phyloP scores from a whole-genome alignment of 2,113 vertebrate genomes.

The Odontophorus gujanensis region DNA sequence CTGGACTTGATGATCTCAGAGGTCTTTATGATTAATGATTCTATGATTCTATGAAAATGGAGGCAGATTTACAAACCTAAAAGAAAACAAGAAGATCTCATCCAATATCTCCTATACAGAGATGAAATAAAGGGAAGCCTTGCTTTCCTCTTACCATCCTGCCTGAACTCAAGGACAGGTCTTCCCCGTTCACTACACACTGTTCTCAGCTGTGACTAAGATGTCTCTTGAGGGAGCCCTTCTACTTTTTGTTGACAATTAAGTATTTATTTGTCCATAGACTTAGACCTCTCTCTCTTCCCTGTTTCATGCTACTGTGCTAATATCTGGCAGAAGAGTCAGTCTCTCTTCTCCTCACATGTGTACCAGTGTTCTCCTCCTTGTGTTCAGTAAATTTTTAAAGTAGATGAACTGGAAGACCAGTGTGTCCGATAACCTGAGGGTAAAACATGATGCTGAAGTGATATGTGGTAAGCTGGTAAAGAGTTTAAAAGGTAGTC shows the following conservation, averaged over 20 bases:
- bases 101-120: not conserved
- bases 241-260: conserved; percentile 60
- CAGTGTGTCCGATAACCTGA: conserved; percentile 14
- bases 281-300: conserved; percentile 47
- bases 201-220: not conserved
- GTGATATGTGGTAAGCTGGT: not conserved
- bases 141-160: not conserved
- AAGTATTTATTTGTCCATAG: conserved; percentile 68
- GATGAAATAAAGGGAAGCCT: not conserved
- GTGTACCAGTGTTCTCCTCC: not conserved
- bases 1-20: no score
- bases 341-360: not conserved
- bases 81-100: not conserved
- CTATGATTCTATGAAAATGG: not conserved
- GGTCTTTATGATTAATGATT: no score
- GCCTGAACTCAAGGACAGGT: conserved; percentile 44
- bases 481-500: conserved; percentile 3
- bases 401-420: conserved; percentile 41
- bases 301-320: conserved; percentile 53
- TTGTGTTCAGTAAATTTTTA: conserved; percentile 28
- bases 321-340: conserved; percentile 57
- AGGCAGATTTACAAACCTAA: conserved; percentile 19
- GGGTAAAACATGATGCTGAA: not conserved
- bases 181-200: not conserved
- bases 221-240: not conserved